These are phyloP conservation scores for Rhinogobius similis DNA, from an alignment of 2,113 vertebrate genomes.

Conservation along the genomic window DNA sequence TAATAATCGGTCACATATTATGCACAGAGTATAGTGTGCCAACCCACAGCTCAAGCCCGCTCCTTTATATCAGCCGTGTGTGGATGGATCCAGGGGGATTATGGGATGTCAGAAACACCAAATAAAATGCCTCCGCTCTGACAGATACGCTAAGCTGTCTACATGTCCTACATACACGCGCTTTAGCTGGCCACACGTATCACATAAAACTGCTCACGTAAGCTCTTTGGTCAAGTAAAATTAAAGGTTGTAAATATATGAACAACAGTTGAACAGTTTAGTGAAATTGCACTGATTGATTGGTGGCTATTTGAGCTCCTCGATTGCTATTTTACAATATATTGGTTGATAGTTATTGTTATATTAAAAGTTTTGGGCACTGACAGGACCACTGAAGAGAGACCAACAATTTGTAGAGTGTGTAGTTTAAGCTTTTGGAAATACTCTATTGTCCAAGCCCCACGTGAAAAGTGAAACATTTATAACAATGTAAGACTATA, in stretches of 20 bases:
- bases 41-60: constrained; percentile 14
- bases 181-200: constrained; percentile 12
- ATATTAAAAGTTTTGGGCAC: too few relatives aligned
- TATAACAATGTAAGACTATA: not conserved
- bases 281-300: not conserved
- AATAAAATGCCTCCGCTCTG: constrained; percentile 55
- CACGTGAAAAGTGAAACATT: too few relatives aligned
- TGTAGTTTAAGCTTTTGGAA: not conserved
- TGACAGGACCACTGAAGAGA: too few relatives aligned
- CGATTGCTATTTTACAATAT: not conserved
- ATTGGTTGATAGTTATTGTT: too few relatives aligned
- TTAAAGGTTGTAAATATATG: not conserved
- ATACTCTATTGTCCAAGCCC: too few relatives aligned
- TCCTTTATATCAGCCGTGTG: constrained; percentile 42
- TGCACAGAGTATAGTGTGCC: constrained; percentile 2
- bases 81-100: constrained; percentile 54
- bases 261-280: not conserved
- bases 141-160: constrained; percentile 49
- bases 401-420: not conserved
- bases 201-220: not conserved
- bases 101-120: constrained; percentile 43
- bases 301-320: not conserved
- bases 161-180: constrained; percentile 39
- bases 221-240: not conserved
- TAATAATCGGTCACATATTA: not conserved